Base-by-base conservation (phyloP, 2,888 invertebrate genomes). In the Acanthococcus lagerstroemiae region DNA sequence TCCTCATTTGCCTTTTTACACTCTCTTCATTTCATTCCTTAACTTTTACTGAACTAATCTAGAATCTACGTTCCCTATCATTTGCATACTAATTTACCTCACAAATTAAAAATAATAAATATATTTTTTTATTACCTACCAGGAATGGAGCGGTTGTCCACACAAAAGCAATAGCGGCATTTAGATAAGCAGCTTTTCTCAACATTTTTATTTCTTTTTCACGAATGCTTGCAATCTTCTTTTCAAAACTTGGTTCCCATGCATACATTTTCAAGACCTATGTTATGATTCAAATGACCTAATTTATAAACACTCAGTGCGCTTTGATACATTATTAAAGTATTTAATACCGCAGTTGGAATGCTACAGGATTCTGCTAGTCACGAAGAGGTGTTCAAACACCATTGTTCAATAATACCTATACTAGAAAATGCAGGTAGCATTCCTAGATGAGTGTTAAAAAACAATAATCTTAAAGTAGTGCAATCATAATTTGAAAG, bases 231-330 rank as follows among this genome's bases (percentile, higher is more conserved):
- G 88, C 79, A 70, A 96, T 86, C 79, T 94, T 90, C 61, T 86
- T 83, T 75, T 92, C 88, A 75, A 95, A 95, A 71, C 93, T 92
- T 2, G 88, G 86, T 76, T 95, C 95, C 95, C 95, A 94, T 0
- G 93, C 95, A 75, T 95, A 95, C 75, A 95, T 79, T 78, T 95
- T 95, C 70, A 95, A 80, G 65, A 92, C 86, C 84, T 67, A 52
- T 70, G 54, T 9, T 30, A 50, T 48, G n/a, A 37, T 37, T 3
- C n/a, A 15, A 37, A 2, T 37, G n/a, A n/a, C n/a, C n/a, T n/a
- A n/a, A n/a, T n/a, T n/a, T n/a, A n/a, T n/a, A n/a, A n/a, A n/a
- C n/a, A n/a, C n/a, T n/a, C n/a, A n/a, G n/a, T n/a, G n/a, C n/a
- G n/a, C n/a, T n/a, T n/a, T n/a, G n/a, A n/a, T n/a, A n/a, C n/a